Evolutionary conservation across 2,888 invertebrate genomes (phyloP).

Genomic region (Rhopalosiphum nymphaeae): DNA sequence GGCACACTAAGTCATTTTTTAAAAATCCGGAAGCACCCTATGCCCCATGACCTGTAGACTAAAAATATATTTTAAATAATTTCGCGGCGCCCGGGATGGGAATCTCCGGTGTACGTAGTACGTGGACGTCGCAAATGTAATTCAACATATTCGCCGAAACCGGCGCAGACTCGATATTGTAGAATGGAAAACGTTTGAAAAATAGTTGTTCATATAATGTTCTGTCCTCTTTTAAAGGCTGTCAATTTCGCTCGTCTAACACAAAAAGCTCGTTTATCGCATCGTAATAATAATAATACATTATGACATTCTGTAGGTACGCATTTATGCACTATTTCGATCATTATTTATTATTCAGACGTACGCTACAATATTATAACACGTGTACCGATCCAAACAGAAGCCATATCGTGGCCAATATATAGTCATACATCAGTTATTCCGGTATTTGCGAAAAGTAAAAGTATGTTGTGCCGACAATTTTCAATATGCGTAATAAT

Average conservation of each 20-base stretch:
- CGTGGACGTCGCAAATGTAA: neutral
- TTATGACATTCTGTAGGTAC: neutral
- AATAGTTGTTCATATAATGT: neutral
- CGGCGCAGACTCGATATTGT: too few species aligned
- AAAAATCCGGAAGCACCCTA: too few species aligned
- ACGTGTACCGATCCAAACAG: neutral
- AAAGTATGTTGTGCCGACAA: constrained; percentile 10
- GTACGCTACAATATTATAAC: neutral
- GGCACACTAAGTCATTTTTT: too few species aligned
- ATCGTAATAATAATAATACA: neutral
- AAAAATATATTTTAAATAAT: too few species aligned
- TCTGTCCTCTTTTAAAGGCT: neutral
- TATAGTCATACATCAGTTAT: neutral
- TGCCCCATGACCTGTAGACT: too few species aligned
- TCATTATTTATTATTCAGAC: neutral
- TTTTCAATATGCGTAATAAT: neutral
- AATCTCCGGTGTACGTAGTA: too few species aligned
- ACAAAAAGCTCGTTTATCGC: neutral
- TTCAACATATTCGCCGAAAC: neutral
- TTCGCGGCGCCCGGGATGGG: too few species aligned
- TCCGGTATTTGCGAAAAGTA: constrained; percentile 20
- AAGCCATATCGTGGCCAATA: neutral
- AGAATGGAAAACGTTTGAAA: neutral
- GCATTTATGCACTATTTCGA: neutral
- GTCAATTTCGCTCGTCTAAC: neutral